phyloP scores from a whole-genome alignment of 2,113 vertebrate genomes.

The Gnathonemus echidnorhynchus region DNA sequence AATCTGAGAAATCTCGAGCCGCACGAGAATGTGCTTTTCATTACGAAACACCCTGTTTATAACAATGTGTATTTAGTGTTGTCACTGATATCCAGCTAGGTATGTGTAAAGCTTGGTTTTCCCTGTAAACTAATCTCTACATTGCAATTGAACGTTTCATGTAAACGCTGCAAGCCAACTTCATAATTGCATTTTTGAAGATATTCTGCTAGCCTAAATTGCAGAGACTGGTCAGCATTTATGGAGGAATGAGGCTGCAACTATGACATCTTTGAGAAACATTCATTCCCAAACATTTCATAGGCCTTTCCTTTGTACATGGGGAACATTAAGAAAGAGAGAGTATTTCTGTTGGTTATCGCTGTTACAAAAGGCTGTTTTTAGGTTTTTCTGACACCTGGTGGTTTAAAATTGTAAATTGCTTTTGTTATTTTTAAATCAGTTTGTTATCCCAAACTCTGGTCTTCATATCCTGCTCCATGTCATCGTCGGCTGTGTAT shows the following conservation, averaged over 20 bases:
- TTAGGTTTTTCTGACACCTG: slow-evolving; percentile 54
- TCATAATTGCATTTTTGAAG: not conserved
- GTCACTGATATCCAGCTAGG: not conserved
- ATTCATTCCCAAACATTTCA: not conserved
- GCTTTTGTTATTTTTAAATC: not conserved
- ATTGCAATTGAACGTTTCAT: not conserved
- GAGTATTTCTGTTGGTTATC: not conserved
- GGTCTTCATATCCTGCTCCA: not conserved
- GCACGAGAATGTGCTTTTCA: not conserved
- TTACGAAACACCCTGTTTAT: not conserved
- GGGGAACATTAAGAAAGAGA: not conserved
- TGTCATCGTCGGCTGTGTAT: not conserved
- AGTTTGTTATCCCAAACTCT: not conserved
- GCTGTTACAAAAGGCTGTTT: not conserved
- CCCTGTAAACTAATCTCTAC: not conserved
- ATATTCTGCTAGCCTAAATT: not conserved
- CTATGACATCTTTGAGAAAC: not conserved
- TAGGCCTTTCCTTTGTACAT: not conserved
- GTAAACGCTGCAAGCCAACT: not conserved
- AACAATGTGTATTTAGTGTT: not conserved
- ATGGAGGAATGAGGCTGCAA: not conserved
- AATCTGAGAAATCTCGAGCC: not conserved
- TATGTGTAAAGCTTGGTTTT: not conserved
- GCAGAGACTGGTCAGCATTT: not conserved
- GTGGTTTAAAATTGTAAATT: slow-evolving; percentile 37